These are phyloP conservation scores for Papilio aristodemus DNA, from an alignment of 1,140 invertebrate genomes.

Conservation along the genomic window DNA sequence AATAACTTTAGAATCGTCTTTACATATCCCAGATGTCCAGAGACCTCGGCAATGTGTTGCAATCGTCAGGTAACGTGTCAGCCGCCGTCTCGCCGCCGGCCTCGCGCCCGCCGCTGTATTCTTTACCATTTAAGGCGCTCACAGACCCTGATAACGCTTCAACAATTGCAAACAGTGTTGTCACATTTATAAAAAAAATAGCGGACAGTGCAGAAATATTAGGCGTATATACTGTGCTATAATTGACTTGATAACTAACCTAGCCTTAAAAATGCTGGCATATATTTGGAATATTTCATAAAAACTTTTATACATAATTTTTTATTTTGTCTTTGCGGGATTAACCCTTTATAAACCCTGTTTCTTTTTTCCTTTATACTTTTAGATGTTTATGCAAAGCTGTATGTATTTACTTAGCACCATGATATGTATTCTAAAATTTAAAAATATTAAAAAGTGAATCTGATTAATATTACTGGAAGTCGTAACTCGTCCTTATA, in stretches of 20 bases:
- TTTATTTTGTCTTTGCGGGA: too few relatives aligned
- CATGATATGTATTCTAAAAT: too few relatives aligned
- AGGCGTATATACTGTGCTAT: too few relatives aligned
- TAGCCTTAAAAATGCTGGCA: background rate
- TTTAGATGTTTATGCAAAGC: too few relatives aligned
- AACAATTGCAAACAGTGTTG: constrained; percentile 48
- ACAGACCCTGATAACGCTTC: constrained; percentile 59
- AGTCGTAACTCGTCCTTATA: background rate
- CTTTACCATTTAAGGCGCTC: constrained; percentile 62
- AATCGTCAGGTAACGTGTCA: constrained; percentile 46
- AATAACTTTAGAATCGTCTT: too few relatives aligned
- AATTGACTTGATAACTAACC: too few relatives aligned
- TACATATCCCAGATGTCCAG: constrained; percentile 46
- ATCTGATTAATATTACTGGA: background rate
- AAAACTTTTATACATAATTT: background rate
- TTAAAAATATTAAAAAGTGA: too few relatives aligned
- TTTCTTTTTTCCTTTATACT: too few relatives aligned
- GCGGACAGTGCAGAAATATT: background rate
- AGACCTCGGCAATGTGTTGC: constrained; percentile 42
- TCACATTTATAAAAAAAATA: constrained; percentile 13
- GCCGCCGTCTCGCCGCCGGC: constrained; percentile 49
- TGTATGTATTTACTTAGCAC: too few relatives aligned
- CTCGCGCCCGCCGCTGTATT: constrained; percentile 47
- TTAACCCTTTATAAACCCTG: too few relatives aligned
- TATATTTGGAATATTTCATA: background rate